Conservation (phyloP, 2,797 vertebrate genomes). For the Channallabes apus region DNA sequence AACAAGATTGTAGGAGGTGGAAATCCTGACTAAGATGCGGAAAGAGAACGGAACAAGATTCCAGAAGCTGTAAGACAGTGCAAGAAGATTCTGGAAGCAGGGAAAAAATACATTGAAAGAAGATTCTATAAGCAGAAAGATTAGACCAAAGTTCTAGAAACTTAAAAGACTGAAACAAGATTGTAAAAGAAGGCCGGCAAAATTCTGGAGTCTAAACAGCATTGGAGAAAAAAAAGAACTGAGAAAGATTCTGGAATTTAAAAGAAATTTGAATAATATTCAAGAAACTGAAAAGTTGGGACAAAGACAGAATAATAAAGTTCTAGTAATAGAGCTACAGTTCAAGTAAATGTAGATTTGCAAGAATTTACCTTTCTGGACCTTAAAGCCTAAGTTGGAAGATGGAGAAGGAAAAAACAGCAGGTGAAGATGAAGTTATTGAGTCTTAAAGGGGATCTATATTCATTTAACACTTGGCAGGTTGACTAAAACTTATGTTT, state of each 20-base stretch:
- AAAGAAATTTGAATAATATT: neutral
- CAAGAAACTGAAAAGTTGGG: neutral
- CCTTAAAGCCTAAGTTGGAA: neutral
- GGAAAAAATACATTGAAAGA: neutral
- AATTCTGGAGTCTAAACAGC: neutral
- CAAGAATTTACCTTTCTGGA: neutral
- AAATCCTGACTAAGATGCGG: neutral
- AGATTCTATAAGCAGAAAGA: neutral
- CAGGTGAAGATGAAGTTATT: conserved; percentile 44
- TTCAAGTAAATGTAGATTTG: neutral
- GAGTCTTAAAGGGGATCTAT: neutral
- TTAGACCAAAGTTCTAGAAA: neutral
- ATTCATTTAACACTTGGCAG: neutral
- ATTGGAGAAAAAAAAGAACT: too few species aligned
- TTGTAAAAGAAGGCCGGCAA: neutral
- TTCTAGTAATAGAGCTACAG: neutral
- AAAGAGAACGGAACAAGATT: neutral
- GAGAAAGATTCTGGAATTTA: neutral
- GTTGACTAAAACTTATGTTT: neutral
- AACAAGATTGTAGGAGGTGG: neutral
- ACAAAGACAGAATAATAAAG: neutral
- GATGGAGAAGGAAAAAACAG: conserved; percentile 57
- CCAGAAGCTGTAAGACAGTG: neutral
- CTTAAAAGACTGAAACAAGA: neutral
- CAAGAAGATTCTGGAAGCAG: neutral